Evolutionary conservation across 2,888 invertebrate genomes (phyloP).

Genomic region (Cheilosia soror): DNA sequence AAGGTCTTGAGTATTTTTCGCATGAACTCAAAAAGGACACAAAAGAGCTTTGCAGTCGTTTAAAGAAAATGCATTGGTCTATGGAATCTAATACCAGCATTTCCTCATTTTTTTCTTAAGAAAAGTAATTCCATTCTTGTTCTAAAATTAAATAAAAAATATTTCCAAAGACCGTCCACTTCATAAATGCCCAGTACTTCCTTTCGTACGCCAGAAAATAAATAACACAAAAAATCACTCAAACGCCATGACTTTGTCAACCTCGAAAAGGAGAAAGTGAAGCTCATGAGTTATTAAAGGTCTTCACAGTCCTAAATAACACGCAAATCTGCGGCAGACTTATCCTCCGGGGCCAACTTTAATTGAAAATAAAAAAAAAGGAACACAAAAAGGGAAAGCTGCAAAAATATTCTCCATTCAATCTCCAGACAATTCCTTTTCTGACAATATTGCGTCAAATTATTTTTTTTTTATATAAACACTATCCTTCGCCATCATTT

Average conservation of each 20-base stretch:
- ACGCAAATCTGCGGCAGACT: conserved; percentile 32
- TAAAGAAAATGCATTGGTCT: no score
- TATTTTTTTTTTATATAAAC: not conserved
- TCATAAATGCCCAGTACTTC: not conserved
- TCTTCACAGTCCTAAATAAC: conserved; percentile 3
- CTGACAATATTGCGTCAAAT: conserved; percentile 42
- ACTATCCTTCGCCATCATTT: no score
- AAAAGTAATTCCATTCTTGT: no score
- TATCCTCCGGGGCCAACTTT: conserved; percentile 16
- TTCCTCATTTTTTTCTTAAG: no score
- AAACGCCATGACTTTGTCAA: not conserved
- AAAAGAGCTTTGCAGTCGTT: no score
- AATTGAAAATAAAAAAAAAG: conserved; percentile 8
- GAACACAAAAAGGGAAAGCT: not conserved
- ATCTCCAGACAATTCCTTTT: conserved; percentile 18
- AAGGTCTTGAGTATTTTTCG: no score
- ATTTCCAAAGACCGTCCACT: not conserved
- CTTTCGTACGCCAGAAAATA: no score
- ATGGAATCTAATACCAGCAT: no score
- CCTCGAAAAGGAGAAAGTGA: conserved; percentile 1
- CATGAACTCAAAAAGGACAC: no score
- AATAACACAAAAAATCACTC: not conserved
- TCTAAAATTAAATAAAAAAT: not conserved
- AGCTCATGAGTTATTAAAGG: conserved; percentile 42
- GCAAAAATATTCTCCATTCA: not conserved